phyloP scores from a whole-genome alignment of 1,140 invertebrate genomes.

The Cepaea nemoralis region DNA sequence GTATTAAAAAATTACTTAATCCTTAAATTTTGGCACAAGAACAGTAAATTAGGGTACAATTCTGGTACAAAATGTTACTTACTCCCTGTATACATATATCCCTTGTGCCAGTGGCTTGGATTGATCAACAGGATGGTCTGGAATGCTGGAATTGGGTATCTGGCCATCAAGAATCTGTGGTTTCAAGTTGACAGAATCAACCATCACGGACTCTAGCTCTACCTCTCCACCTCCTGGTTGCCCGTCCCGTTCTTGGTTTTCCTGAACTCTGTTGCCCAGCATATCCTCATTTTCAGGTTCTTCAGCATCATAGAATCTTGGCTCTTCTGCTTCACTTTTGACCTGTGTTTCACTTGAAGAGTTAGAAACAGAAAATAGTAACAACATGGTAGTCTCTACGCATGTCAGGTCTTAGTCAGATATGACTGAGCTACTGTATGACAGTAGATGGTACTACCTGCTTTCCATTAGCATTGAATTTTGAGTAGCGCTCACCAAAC shows the following conservation, averaged over 20 bases:
- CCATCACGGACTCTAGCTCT: neutral
- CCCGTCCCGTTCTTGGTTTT: constrained; percentile 19
- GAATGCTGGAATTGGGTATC: constrained; percentile 44
- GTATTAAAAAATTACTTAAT: too few relatives aligned
- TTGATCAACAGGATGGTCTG: constrained; percentile 47
- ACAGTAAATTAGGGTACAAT: too few relatives aligned
- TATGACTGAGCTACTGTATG: too few relatives aligned
- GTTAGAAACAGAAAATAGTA: too few relatives aligned
- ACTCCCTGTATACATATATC: constrained; percentile 71
- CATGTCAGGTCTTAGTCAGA: too few relatives aligned
- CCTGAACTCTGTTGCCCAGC: constrained; percentile 20
- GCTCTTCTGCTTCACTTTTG: constrained; percentile 6
- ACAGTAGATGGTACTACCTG: too few relatives aligned
- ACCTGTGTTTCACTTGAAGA: constrained; percentile 28
- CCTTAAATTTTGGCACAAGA: too few relatives aligned
- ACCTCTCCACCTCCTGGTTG: constrained; percentile 21
- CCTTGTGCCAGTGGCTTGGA: constrained; percentile 54
- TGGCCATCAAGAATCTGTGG: constrained; percentile 27
- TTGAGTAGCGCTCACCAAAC: too few relatives aligned
- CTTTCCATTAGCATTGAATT: too few relatives aligned
- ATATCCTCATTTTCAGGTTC: constrained; percentile 37
- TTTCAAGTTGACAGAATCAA: neutral
- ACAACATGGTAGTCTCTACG: too few relatives aligned
- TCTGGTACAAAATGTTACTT: constrained; percentile 46
- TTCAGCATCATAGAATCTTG: constrained; percentile 13